Conservation (phyloP, 1,140 invertebrate species). For the Heterodera carotae region DNA sequence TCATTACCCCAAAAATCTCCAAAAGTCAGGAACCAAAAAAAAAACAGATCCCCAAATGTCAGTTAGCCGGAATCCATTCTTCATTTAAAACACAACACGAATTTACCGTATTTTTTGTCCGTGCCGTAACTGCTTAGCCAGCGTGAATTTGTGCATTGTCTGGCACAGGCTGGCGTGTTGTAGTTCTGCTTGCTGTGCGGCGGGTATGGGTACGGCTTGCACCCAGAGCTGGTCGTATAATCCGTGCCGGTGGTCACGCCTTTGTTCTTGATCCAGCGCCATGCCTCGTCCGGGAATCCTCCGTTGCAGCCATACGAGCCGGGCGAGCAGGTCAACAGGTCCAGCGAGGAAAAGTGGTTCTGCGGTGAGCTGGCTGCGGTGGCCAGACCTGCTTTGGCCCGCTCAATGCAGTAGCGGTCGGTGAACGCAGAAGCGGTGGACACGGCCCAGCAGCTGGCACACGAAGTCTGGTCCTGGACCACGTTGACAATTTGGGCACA, state of each 20-base stretch:
- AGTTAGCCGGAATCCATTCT: no score
- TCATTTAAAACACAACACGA: no score
- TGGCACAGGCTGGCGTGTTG: constrained; percentile 11
- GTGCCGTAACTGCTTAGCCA: constrained; percentile 24
- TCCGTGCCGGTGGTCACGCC: constrained; percentile 18
- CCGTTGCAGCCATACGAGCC: constrained; percentile 17
- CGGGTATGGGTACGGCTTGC: constrained; percentile 28
- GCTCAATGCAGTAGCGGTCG: constrained; percentile 82
- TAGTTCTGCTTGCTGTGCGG: constrained; percentile 18
- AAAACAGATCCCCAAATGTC: no score
- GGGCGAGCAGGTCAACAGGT: constrained; percentile 26
- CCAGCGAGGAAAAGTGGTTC: constrained; percentile 11
- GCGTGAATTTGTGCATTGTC: constrained; percentile 17
- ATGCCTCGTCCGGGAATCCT: constrained; percentile 16
- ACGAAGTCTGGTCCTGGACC: constrained; percentile 68
- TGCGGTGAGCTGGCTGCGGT: neutral
- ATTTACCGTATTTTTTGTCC: constrained; percentile 20
- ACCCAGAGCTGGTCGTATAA: constrained; percentile 5
- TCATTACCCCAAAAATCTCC: no score
- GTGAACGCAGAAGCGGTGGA: constrained; percentile 72
- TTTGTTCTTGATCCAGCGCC: constrained; percentile 1
- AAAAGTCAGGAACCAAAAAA: no score
- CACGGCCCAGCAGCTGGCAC: constrained; percentile 66
- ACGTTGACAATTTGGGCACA: constrained; percentile 74
- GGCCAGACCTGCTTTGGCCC: constrained; percentile 73